These are phyloP conservation scores for Oscheius myriophilus DNA, from an alignment of 2,888 invertebrate genomes.

Conservation along the genomic window DNA sequence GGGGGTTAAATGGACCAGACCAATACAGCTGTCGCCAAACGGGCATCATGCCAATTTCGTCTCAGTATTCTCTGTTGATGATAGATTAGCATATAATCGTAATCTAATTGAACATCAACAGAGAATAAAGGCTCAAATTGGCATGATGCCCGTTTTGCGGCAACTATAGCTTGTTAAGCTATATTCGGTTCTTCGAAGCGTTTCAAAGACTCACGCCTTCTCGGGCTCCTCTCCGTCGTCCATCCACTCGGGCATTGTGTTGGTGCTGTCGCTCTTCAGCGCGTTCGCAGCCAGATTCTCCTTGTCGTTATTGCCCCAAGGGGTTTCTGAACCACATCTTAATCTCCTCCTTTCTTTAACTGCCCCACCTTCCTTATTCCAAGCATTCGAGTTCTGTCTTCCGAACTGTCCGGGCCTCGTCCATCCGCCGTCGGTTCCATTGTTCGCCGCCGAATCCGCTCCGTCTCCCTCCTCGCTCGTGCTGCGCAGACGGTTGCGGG, in stretches of 20 bases:
- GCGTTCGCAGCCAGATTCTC: neutral
- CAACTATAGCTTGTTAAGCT: too few species aligned
- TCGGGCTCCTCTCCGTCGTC: slow-evolving; percentile 30
- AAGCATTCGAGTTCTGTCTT: slow-evolving; percentile 21
- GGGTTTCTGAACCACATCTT: neutral
- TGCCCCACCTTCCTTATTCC: slow-evolving; percentile 18
- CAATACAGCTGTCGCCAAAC: too few species aligned
- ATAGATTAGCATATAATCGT: too few species aligned
- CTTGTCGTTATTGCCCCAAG: slow-evolving; percentile 6
- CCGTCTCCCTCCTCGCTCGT: slow-evolving; percentile 40
- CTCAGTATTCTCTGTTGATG: too few species aligned
- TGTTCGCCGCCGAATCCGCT: neutral
- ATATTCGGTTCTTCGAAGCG: too few species aligned
- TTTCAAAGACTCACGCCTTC: slow-evolving; percentile 6
- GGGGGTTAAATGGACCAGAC: too few species aligned
- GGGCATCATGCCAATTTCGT: too few species aligned
- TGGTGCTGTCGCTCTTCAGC: slow-evolving; percentile 16
- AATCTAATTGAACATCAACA: too few species aligned
- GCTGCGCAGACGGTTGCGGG: slow-evolving; percentile 46
- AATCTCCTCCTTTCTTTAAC: neutral
- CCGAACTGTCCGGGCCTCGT: slow-evolving; percentile 6
- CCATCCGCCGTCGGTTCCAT: slow-evolving; percentile 22
- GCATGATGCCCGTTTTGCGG: too few species aligned
- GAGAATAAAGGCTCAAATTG: too few species aligned
- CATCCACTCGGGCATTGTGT: slow-evolving; percentile 38